A percentile compares a stretch with the other conserved stretches of the same genome.
phyloP scores from a whole-genome alignment of 2,888 invertebrate species.

The Thyatira batis region DNA sequence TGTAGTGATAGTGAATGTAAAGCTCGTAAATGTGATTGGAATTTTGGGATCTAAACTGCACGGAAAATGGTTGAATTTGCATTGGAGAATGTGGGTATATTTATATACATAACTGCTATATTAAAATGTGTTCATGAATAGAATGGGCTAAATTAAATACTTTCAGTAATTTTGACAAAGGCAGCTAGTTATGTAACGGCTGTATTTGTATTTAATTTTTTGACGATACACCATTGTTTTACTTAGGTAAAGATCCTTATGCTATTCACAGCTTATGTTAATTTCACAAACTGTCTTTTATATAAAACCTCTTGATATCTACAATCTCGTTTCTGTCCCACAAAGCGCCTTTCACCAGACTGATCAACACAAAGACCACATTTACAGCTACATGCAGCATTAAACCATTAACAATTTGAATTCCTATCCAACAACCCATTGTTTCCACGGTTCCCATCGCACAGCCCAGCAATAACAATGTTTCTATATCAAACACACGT shows the following conservation, averaged over 20 bases:
- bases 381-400: constrained; percentile 42
- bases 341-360: constrained; percentile 42
- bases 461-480: constrained; percentile 39
- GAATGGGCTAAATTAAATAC: too few relatives aligned
- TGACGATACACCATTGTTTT: too few relatives aligned
- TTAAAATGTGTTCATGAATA: background rate
- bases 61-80: constrained; percentile 67
- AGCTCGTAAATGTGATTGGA: too few relatives aligned
- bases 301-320: background rate
- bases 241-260: too few relatives aligned
- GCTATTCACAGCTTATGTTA: too few relatives aligned
- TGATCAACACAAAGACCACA: constrained; percentile 24
- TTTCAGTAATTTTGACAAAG: too few relatives aligned
- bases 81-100: constrained; percentile 62
- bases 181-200: too few relatives aligned
- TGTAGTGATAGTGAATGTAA: constrained; percentile 8
- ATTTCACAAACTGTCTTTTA: background rate
- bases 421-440: constrained; percentile 50
- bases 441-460: constrained; percentile 51
- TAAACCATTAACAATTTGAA: constrained; percentile 38
- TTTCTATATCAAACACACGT: constrained; percentile 19
- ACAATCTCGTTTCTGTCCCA: background rate
- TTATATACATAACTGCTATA: constrained; percentile 1
- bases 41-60: constrained; percentile 5
- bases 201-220: too few relatives aligned